These are phyloP conservation scores for Harpalus rubripes DNA, from an alignment of 2,888 invertebrate genomes.

Conservation along the genomic window DNA sequence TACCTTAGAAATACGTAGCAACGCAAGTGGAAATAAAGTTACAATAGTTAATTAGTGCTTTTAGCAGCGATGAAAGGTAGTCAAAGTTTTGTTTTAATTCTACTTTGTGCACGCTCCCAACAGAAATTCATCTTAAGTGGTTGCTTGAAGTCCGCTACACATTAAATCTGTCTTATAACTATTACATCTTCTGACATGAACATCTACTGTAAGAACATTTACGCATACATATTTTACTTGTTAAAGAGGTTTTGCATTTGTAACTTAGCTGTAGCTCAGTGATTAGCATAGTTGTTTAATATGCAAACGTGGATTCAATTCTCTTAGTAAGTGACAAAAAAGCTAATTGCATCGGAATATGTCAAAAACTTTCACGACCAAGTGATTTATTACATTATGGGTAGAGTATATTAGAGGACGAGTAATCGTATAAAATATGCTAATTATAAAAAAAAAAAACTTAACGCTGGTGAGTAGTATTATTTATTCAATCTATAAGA, in stretches of 20 bases:
- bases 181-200: not conserved
- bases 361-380: not conserved
- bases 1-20: not conserved
- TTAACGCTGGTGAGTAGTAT: not conserved
- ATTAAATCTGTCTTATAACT: slow-evolving; percentile 8
- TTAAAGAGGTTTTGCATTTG: not conserved
- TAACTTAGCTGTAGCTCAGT: not conserved
- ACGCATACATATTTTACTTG: not conserved
- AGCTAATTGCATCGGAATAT: not conserved
- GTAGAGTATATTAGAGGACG: not conserved
- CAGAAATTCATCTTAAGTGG: slow-evolving; percentile 40
- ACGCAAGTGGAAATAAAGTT: slow-evolving; percentile 6
- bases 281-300: not conserved
- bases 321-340: not conserved
- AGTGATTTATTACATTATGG: not conserved
- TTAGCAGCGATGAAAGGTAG: slow-evolving; percentile 19
- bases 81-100: slow-evolving; percentile 42
- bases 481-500: no score
- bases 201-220: not conserved
- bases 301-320: not conserved
- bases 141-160: slow-evolving; percentile 30
- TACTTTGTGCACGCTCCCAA: slow-evolving; percentile 15
- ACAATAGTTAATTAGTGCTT: slow-evolving; percentile 22
- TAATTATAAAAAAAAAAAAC: not conserved
- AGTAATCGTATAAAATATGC: not conserved